phyloP scores from a whole-genome alignment of 1,140 invertebrate species.

The Apolygus lucorum region DNA sequence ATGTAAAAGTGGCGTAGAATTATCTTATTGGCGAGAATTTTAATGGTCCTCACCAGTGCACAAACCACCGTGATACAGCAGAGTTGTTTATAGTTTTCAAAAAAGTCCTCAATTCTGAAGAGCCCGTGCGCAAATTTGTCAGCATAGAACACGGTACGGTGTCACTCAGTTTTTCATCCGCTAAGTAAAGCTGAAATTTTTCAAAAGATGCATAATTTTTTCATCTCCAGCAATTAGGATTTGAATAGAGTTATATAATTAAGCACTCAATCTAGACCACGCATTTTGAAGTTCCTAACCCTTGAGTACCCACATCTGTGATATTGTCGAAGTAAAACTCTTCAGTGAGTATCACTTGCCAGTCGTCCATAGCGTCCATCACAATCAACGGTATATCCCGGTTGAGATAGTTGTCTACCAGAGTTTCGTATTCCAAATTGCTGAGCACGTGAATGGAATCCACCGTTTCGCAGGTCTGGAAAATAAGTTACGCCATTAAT shows the following conservation, averaged over 20 bases:
- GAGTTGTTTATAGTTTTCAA: constrained; percentile 54
- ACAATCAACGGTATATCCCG: constrained; percentile 63
- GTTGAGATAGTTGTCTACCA: constrained; percentile 57
- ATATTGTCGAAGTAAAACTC: constrained; percentile 59
- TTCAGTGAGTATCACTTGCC: constrained; percentile 52
- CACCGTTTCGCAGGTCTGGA: constrained; percentile 53
- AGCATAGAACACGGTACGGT: constrained; percentile 59
- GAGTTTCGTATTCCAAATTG: constrained; percentile 51
- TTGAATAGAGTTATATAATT: no score
- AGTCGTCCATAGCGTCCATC: constrained; percentile 58
- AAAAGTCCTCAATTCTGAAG: constrained; percentile 55
- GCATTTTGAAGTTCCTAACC: no score
- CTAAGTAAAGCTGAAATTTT: background rate
- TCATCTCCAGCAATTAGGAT: no score
- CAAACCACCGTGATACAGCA: constrained; percentile 63
- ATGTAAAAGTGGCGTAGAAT: no score
- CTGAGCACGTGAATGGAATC: constrained; percentile 52
- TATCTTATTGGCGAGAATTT: no score
- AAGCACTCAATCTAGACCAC: no score
- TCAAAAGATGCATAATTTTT: no score
- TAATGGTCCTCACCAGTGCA: constrained; percentile 66
- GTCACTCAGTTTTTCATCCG: background rate
- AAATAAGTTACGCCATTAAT: constrained; percentile 26
- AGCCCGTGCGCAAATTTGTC: constrained; percentile 56
- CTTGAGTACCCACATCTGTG: constrained; percentile 46